Percentiles rank a stretch among this genome's conserved stretches.
phyloP scores from a whole-genome alignment of 1,140 invertebrate species.

The Drosophila subobscura region DNA sequence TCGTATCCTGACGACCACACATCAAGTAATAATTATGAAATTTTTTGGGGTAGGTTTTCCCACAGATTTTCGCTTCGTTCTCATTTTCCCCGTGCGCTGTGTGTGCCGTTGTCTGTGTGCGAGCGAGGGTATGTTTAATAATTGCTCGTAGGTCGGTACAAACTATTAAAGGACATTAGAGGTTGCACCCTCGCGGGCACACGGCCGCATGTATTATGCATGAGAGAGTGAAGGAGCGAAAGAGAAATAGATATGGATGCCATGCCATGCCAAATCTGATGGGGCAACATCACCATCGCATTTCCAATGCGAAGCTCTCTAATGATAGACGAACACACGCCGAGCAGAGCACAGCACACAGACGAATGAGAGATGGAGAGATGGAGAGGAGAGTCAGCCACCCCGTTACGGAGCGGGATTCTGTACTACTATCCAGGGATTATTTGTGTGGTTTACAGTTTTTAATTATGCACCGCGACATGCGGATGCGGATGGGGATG shows the following conservation, averaged over 20 bases:
- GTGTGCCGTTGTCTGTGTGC: neutral
- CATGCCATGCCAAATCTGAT: neutral
- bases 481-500: conserved; percentile 15
- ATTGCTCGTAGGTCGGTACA: conserved; percentile 51
- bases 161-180: conserved; percentile 74
- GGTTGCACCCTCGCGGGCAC: conserved; percentile 60
- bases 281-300: no score
- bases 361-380: no score
- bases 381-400: no score
- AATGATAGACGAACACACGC: no score
- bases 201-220: conserved; percentile 14
- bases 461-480: conserved; percentile 77
- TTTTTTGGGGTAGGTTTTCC: conserved; percentile 70
- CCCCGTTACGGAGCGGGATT: neutral
- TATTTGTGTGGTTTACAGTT: conserved; percentile 81
- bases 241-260: conserved; percentile 9
- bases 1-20: conserved; percentile 56
- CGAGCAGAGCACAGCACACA: no score
- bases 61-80: conserved; percentile 21
- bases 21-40: conserved; percentile 72
- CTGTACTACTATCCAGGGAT: conserved; percentile 72
- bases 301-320: no score
- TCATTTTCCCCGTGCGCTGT: neutral
- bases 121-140: conserved; percentile 27
- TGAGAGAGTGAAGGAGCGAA: conserved; percentile 31